Percentiles rank a stretch among this genome's conserved stretches.
phyloP scores from a whole-genome alignment of 2,797 vertebrate species.

The Catamblyrhynchus diadema region DNA sequence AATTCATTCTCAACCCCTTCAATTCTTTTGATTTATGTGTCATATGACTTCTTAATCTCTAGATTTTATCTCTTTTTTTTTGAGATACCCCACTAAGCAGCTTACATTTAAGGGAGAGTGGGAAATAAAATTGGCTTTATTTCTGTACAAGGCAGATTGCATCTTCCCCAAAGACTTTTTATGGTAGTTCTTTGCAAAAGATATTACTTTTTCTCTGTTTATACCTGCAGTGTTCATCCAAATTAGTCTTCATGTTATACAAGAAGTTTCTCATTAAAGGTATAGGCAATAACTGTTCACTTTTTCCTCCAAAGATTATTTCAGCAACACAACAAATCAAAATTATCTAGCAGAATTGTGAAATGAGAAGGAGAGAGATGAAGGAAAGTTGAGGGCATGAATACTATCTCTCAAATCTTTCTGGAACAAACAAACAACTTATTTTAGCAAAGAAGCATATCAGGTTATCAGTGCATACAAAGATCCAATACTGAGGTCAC shows the following conservation, averaged over 20 bases:
- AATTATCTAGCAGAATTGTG: not conserved
- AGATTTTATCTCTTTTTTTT: not conserved
- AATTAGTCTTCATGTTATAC: slow-evolving; percentile 10
- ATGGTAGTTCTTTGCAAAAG: not conserved
- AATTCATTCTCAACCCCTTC: slow-evolving; percentile 35
- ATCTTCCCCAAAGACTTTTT: slow-evolving; percentile 20
- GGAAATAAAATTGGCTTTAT: slow-evolving; percentile 28
- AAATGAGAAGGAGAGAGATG: not conserved
- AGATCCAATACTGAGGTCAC: not conserved
- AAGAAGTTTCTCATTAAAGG: slow-evolving; percentile 21
- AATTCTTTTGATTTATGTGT: slow-evolving; percentile 45
- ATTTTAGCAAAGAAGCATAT: not conserved
- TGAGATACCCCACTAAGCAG: not conserved
- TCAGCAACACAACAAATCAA: not conserved
- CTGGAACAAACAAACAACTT: not conserved
- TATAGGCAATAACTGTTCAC: not conserved
- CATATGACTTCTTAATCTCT: slow-evolving; percentile 36
- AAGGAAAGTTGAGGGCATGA: not conserved
- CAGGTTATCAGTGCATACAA: not conserved
- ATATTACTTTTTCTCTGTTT: not conserved
- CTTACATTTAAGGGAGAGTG: not conserved
- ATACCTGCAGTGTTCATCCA: slow-evolving; percentile 2
- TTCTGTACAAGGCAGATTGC: not conserved
- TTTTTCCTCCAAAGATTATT: slow-evolving; percentile 1
- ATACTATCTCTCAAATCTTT: not conserved